phyloP scores from a whole-genome alignment of 35 echinoderm and acorn worm species.

The Heliocidaris erythrogramma region DNA sequence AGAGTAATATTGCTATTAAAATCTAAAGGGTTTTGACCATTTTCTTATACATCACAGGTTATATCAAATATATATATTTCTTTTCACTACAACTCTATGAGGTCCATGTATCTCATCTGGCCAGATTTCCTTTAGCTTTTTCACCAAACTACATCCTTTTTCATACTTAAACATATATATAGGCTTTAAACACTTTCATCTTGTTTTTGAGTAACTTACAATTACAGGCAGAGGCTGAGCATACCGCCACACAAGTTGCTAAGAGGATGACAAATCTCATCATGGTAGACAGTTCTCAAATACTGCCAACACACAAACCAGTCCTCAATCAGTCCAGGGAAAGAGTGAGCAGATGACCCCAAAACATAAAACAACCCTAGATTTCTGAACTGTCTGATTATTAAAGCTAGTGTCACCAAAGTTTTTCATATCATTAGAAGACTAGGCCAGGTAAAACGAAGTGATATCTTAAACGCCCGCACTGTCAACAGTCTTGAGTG shows the following conservation, averaged over 20 bases:
- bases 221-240: background rate
- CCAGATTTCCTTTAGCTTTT: too few species aligned
- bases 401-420: background rate
- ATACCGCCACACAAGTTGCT: slow-evolving; percentile 9
- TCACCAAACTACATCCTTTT: too few species aligned
- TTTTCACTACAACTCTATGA: too few species aligned
- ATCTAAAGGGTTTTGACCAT: too few species aligned
- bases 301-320: background rate
- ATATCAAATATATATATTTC: too few species aligned
- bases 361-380: background rate
- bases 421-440: background rate
- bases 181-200: background rate
- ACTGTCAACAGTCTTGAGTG: background rate
- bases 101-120: too few species aligned
- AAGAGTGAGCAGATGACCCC: background rate
- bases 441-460: background rate
- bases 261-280: slow-evolving; percentile 8
- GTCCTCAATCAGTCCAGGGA: background rate
- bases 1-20: too few species aligned
- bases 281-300: background rate
- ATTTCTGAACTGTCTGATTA: background rate
- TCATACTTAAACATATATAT: too few species aligned
- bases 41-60: too few species aligned
- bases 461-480: background rate
- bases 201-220: slow-evolving; percentile 15